phyloP scores from a whole-genome alignment of 30 jellyfish, hydroid and myxozoan species.

The Hydractinia echinata region DNA sequence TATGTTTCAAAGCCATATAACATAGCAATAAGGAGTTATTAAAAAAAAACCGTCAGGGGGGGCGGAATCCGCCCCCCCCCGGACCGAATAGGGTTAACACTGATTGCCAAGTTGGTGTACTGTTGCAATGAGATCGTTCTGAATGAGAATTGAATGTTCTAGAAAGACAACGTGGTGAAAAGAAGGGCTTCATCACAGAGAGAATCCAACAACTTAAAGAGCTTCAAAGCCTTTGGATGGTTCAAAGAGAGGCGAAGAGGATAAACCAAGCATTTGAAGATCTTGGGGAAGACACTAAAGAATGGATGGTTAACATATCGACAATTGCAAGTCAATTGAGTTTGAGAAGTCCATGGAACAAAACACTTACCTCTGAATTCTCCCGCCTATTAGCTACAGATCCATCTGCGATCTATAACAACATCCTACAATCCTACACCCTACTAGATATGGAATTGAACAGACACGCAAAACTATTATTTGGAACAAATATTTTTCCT shows the following conservation, averaged over 20 bases:
- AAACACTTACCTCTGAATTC: background rate
- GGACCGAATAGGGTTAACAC: background rate
- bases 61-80: no score
- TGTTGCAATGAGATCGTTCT: background rate
- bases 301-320: background rate
- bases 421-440: no score
- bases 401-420: background rate
- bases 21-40: no score
- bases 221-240: background rate
- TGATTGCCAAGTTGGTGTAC: no score
- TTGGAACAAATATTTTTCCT: no score
- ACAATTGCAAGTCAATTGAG: background rate
- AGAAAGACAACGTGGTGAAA: background rate
- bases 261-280: constrained; percentile 10
- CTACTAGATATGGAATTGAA: no score
- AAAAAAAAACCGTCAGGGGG: no score
- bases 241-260: constrained; percentile 1
- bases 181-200: background rate
- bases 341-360: background rate
- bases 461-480: no score
- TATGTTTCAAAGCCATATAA: no score
- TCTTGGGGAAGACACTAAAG: background rate
- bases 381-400: background rate
- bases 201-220: background rate
- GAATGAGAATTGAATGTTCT: background rate